Percentiles rank a stretch among this genome's conserved stretches.
Conservation (phyloP, 2,888 invertebrate species). For the Eristalis arbustorum region DNA sequence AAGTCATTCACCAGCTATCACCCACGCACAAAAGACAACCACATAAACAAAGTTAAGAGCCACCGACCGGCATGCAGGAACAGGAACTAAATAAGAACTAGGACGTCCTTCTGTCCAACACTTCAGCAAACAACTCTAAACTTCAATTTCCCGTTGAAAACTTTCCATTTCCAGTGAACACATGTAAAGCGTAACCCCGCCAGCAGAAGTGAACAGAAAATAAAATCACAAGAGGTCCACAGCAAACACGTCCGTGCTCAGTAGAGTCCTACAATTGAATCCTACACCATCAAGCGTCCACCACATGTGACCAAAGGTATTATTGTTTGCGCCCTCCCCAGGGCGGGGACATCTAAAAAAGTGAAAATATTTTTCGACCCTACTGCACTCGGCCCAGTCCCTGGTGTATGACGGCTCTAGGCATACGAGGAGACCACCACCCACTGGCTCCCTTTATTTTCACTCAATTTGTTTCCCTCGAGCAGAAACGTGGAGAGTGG, state of each 20-base stretch:
- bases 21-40: neutral
- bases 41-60: neutral
- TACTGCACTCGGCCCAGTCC: neutral
- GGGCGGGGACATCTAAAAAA: conserved; percentile 8
- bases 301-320: conserved; percentile 59
- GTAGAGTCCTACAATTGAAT: conserved; percentile 21
- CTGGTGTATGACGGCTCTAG: conserved; percentile 27
- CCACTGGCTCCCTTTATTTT: conserved; percentile 31
- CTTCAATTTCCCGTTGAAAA: conserved; percentile 57
- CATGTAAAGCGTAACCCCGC: conserved; percentile 38
- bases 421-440: conserved; percentile 3
- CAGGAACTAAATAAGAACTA: conserved; percentile 39
- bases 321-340: conserved; percentile 27
- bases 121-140: conserved; percentile 23
- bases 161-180: conserved; percentile 41
- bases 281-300: conserved; percentile 6
- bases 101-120: conserved; percentile 1
- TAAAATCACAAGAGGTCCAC: conserved; percentile 9
- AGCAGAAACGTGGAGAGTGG: conserved; percentile 53
- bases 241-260: conserved; percentile 1
- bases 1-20: neutral
- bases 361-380: conserved; percentile 56
- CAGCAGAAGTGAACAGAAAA: neutral
- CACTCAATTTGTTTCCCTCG: conserved; percentile 63
- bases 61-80: neutral